Evolutionary conservation across 2,797 vertebrate species (phyloP).

Genomic region (Miichthys miiuy): DNA sequence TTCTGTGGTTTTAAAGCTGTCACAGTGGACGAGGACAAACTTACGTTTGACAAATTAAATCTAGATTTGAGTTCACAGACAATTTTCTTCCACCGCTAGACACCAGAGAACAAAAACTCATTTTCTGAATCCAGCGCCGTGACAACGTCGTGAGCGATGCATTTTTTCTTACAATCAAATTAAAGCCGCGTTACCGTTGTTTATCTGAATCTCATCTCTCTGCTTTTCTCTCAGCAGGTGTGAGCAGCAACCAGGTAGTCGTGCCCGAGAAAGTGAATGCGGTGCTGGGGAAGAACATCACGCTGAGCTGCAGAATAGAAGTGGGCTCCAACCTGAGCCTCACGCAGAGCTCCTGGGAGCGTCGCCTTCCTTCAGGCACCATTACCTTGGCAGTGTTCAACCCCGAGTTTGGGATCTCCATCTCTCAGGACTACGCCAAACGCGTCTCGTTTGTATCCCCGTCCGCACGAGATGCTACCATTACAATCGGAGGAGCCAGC

Average conservation of each 20-base stretch:
- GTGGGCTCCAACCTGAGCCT: slow-evolving; percentile 90
- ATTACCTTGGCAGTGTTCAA: slow-evolving; percentile 94
- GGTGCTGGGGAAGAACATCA: slow-evolving; percentile 95
- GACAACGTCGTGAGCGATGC: background rate
- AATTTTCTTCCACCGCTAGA: slow-evolving; percentile 15
- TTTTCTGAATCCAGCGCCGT: slow-evolving; percentile 27
- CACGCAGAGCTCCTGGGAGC: slow-evolving; percentile 97
- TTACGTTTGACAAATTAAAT: slow-evolving; percentile 22
- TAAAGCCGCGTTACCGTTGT: slow-evolving; percentile 15
- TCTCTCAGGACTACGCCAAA: slow-evolving; percentile 88
- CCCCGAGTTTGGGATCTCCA: slow-evolving; percentile 91
- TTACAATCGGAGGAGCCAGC: slow-evolving; percentile 89
- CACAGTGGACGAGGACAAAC: background rate
- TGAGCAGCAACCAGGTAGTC: slow-evolving; percentile 89
- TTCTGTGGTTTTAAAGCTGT: slow-evolving; percentile 2
- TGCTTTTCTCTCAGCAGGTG: slow-evolving; percentile 82
- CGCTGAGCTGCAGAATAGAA: slow-evolving; percentile 92
- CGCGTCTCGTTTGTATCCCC: slow-evolving; percentile 92
- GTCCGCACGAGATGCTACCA: slow-evolving; percentile 91
- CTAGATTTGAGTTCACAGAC: slow-evolving; percentile 26
- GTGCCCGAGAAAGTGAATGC: slow-evolving; percentile 91
- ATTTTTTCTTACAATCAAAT: slow-evolving; percentile 21
- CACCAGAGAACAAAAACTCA: slow-evolving; percentile 14
- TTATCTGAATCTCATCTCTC: slow-evolving; percentile 26
- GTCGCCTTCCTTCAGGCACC: slow-evolving; percentile 86